Conservation (phyloP, 1,140 invertebrate species). For the Saccostrea echinata region DNA sequence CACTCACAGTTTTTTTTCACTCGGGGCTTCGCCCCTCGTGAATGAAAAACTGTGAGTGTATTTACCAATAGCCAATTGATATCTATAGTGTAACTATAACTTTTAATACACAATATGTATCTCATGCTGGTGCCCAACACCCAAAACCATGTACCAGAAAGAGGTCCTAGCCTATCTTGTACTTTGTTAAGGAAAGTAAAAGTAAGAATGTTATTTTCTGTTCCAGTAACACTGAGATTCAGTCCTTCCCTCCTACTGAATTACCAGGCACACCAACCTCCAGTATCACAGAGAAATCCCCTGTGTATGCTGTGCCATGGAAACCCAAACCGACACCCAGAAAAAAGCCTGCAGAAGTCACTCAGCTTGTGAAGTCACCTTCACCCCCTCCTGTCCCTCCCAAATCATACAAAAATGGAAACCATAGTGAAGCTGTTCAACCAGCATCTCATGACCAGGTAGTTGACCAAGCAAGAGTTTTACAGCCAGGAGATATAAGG, state of each 20-base stretch:
- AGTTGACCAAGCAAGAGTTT: not conserved
- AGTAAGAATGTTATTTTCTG: not conserved
- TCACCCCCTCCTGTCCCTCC: slow-evolving; percentile 37
- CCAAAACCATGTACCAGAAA: no score
- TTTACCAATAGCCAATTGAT: no score
- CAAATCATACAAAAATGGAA: not conserved
- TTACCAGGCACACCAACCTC: not conserved
- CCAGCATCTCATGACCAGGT: not conserved
- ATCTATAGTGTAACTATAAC: no score
- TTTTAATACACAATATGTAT: no score
- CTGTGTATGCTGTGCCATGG: slow-evolving; percentile 45
- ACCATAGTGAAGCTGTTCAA: not conserved
- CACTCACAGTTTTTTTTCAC: no score
- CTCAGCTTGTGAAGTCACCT: not conserved
- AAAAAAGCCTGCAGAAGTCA: not conserved
- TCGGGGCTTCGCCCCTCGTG: no score
- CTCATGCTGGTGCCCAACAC: no score
- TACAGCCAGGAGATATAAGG: not conserved
- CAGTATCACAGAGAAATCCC: not conserved
- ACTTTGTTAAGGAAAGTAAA: no score
- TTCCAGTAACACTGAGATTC: not conserved
- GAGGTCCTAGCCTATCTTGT: no score
- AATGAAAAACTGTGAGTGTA: no score
- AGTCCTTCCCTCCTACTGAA: not conserved
- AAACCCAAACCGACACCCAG: slow-evolving; percentile 33